Conservation (phyloP, 2,113 vertebrate genomes). For the Cheilinus undulatus region DNA sequence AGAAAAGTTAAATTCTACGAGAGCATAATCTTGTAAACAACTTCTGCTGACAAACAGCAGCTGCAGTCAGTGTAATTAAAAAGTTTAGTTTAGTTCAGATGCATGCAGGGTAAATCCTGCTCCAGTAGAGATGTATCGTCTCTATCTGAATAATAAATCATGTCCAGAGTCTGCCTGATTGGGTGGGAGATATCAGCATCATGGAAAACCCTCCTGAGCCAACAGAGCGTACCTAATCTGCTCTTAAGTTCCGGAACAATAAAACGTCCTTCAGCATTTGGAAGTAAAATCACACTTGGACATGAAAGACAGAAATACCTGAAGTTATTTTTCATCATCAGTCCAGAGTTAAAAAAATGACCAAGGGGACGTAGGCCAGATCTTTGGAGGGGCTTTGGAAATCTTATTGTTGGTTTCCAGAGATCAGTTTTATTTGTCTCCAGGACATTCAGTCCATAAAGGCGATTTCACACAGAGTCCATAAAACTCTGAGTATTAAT, state of each 20-base stretch:
- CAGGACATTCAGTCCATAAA: conserved; percentile 3
- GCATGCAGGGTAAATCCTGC: conserved; percentile 23
- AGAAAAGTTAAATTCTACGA: background rate
- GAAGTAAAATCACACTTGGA: conserved; percentile 49
- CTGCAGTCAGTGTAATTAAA: conserved; percentile 37
- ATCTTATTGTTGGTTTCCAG: conserved; percentile 6
- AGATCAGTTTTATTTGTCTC: conserved; percentile 14
- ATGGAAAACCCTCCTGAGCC: conserved; percentile 52
- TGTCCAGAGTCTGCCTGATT: conserved; percentile 25
- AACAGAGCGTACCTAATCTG: conserved; percentile 38
- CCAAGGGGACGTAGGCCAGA: conserved; percentile 2
- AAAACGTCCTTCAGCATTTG: conserved; percentile 41
- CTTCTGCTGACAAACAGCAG: conserved; percentile 29
- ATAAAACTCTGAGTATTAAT: background rate
- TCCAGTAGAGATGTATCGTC: conserved; percentile 22
- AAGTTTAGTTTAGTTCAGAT: conserved; percentile 33
- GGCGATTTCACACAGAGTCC: background rate
- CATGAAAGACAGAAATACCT: conserved; percentile 39
- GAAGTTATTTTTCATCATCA: conserved; percentile 31
- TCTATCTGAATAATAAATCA: conserved; percentile 19
- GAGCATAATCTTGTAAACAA: conserved; percentile 32
- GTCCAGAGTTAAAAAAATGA: conserved; percentile 16
- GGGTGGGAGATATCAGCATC: conserved; percentile 29
- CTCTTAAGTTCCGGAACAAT: conserved; percentile 51
- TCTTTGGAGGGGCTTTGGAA: conserved; percentile 20